phyloP scores from a whole-genome alignment of 2,888 invertebrate genomes.

The Parnassius mnemosyne region DNA sequence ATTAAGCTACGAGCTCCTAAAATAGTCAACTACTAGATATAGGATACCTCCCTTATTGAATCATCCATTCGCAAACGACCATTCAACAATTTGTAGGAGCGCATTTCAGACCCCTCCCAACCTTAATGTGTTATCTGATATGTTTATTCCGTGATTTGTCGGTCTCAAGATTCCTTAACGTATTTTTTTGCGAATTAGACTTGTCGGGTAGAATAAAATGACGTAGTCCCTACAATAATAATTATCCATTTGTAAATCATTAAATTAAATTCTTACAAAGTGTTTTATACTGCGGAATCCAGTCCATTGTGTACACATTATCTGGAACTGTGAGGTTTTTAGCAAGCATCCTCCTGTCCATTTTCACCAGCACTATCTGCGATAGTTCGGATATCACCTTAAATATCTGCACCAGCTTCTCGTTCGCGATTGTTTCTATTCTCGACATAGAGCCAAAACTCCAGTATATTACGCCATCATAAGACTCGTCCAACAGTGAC shows the following conservation, averaged over 20 bases:
- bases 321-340: conserved; percentile 69
- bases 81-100: too few species aligned
- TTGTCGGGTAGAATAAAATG: too few species aligned
- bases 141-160: too few species aligned
- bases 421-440: conserved; percentile 75
- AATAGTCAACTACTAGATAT: too few species aligned
- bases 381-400: conserved; percentile 73
- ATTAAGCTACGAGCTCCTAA: too few species aligned
- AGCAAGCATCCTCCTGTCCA: conserved; percentile 68
- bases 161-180: too few species aligned
- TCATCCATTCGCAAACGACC: too few species aligned
- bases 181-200: too few species aligned
- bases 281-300: conserved; percentile 79
- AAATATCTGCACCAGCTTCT: conserved; percentile 69
- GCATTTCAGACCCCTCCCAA: too few species aligned
- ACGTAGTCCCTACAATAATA: too few species aligned
- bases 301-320: conserved; percentile 72
- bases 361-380: conserved; percentile 79
- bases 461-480: conserved; percentile 79
- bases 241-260: not conserved
- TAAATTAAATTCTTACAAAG: conserved; percentile 61
- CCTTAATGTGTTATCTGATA: too few species aligned
- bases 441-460: conserved; percentile 81
- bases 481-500: conserved; percentile 62
- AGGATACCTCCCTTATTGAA: too few species aligned